Conservation (phyloP, 2,888 invertebrate genomes). For the Trachelus tabidus region DNA sequence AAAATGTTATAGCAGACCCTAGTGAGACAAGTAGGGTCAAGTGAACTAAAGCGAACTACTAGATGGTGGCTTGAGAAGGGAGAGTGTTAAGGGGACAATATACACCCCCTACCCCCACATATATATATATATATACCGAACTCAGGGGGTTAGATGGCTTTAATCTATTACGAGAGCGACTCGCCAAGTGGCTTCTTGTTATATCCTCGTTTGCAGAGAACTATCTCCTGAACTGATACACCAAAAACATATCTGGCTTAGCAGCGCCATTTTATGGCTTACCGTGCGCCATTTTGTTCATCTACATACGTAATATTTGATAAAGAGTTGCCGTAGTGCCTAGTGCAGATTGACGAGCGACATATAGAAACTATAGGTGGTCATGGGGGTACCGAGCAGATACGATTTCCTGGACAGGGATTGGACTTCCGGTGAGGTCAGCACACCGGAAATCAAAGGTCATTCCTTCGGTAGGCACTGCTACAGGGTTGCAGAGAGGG, state of each 20-base stretch:
- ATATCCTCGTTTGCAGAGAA: slow-evolving; percentile 52
- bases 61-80: slow-evolving; percentile 29
- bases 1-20: slow-evolving; percentile 26
- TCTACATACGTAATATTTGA: not conserved
- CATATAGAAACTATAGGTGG: not conserved
- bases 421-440: slow-evolving; percentile 28
- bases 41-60: slow-evolving; percentile 56
- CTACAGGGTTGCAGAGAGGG: not conserved
- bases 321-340: not conserved
- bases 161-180: slow-evolving; percentile 60
- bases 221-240: not conserved
- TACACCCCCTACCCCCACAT: slow-evolving; percentile 34
- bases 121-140: not conserved
- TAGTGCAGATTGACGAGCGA: not conserved
- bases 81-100: slow-evolving; percentile 61
- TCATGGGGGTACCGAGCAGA: not conserved
- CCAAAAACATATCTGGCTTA: not conserved
- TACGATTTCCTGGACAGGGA: not conserved
- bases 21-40: slow-evolving; percentile 60
- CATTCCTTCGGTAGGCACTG: not conserved
- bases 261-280: not conserved
- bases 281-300: not conserved
- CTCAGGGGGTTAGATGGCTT: slow-evolving; percentile 54
- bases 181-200: slow-evolving; percentile 63
- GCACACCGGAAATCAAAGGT: slow-evolving; percentile 44